These are phyloP conservation scores for Lepidocolaptes lacrymiger DNA, from an alignment of 2,797 vertebrate genomes.

Conservation along the genomic window DNA sequence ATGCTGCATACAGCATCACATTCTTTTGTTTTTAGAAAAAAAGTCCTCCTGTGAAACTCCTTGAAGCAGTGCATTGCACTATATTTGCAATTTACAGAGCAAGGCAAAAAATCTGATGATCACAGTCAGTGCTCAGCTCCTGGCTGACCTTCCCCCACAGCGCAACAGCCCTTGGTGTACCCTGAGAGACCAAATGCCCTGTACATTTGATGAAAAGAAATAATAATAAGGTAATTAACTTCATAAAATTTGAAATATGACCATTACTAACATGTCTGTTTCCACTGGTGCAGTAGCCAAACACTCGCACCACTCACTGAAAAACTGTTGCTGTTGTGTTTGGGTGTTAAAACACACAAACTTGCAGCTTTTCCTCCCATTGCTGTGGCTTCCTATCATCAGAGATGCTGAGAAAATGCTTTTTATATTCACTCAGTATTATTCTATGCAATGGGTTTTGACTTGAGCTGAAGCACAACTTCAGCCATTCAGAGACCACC, in stretches of 20 bases:
- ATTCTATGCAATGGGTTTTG: background rate
- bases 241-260: background rate
- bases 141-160: background rate
- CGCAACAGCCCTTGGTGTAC: background rate
- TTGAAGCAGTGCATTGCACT: background rate
- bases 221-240: background rate
- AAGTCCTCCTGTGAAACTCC: background rate
- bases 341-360: background rate
- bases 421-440: background rate
- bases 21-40: background rate
- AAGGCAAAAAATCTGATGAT: slow-evolving; percentile 23
- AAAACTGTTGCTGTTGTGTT: background rate
- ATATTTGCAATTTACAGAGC: background rate
- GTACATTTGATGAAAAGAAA: background rate
- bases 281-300: background rate
- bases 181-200: background rate
- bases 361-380: background rate
- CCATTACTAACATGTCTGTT: background rate
- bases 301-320: background rate
- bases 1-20: background rate
- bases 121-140: background rate
- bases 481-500: background rate
- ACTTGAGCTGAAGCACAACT: background rate
- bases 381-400: background rate
- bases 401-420: background rate